Evolutionary conservation across 2,888 invertebrate genomes (phyloP), one percentile per base, ranked within the genome.

Genomic region (Quadroppia sp.): DNA sequence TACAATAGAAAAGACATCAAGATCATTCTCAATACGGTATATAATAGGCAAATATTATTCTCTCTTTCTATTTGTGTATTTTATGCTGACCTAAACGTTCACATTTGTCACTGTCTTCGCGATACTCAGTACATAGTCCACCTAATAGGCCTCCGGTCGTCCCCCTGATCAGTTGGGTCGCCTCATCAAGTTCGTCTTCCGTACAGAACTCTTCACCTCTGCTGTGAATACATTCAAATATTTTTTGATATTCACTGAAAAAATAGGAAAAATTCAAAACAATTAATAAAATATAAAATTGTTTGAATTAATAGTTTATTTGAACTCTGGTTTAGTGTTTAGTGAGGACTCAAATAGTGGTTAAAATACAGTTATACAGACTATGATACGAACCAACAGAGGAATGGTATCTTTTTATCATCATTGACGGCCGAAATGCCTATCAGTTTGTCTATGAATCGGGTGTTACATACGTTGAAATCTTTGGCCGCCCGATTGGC

Each of bases 41-140:
- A n/a, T n/a, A n/a, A n/a, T n/a, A n/a, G n/a, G n/a, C n/a, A n/a
- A n/a, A n/a, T n/a, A n/a, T n/a, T n/a, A n/a, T n/a, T n/a, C n/a
- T n/a, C n/a, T n/a, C n/a, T n/a, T n/a, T n/a, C n/a, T n/a, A n/a
- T n/a, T n/a, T n/a, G n/a, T n/a, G n/a, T n/a, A n/a, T n/a, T n/a
- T n/a, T n/a, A 50, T n/a, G 6, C 28, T 15, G 2, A 59, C 59
- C 59, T 28, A 59, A 23, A 28, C 17, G 20, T 23, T 59, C 30
- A 59, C 59, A 59, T 59, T 59, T 59, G 28, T 59, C 59, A 13
- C 59, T 59, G 23, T 59, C 59, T 28, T 59, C 59, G 15, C 59
- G 28, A 11, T 59, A 59, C 4, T 59, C 59, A 11, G 11, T 2
- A 17, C 59, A 59, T 28, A 59, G 59, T 28, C 28, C 25, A 6